Evolutionary conservation across 2,113 vertebrate genomes (phyloP).

Genomic region (Dromiciops gliroides): DNA sequence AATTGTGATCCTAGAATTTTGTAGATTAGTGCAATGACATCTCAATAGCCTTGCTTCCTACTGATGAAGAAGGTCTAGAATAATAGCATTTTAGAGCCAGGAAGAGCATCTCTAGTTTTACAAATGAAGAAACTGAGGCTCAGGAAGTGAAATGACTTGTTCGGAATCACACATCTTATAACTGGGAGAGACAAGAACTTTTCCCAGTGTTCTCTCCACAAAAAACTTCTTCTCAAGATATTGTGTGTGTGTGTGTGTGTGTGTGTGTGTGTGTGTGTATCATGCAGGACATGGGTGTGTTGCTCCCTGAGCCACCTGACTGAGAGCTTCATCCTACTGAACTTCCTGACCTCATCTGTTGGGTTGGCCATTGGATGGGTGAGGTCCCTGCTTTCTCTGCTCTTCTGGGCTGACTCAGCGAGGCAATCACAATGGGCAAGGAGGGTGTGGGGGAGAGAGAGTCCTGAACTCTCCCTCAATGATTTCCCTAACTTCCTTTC

Average conservation of each 20-base stretch:
- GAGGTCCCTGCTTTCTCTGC: constrained; percentile 51
- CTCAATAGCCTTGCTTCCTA: not conserved
- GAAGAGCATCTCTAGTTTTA: not conserved
- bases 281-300: not conserved
- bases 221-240: not conserved
- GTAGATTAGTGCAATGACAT: not conserved
- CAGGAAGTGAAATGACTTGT: not conserved
- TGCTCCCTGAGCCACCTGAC: not conserved
- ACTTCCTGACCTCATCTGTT: constrained; percentile 3
- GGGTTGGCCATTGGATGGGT: not conserved
- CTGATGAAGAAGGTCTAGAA: not conserved
- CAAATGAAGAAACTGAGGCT: not conserved
- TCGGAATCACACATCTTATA: not conserved
- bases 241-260: not conserved
- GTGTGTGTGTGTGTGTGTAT: not conserved
- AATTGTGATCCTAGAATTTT: not conserved
- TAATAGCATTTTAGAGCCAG: not conserved
- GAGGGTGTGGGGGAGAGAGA: constrained; percentile 34
- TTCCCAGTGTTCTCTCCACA: not conserved
- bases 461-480: constrained; percentile 35
- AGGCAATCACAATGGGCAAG: not conserved
- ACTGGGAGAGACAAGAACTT: constrained; percentile 51
- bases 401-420: constrained; percentile 59
- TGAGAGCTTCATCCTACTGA: not conserved
- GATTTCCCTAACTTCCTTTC: constrained; percentile 69